These are phyloP conservation scores for Petrocephalus schoutedeni DNA, from an alignment of 2,797 vertebrate species.

Conservation along the genomic window DNA sequence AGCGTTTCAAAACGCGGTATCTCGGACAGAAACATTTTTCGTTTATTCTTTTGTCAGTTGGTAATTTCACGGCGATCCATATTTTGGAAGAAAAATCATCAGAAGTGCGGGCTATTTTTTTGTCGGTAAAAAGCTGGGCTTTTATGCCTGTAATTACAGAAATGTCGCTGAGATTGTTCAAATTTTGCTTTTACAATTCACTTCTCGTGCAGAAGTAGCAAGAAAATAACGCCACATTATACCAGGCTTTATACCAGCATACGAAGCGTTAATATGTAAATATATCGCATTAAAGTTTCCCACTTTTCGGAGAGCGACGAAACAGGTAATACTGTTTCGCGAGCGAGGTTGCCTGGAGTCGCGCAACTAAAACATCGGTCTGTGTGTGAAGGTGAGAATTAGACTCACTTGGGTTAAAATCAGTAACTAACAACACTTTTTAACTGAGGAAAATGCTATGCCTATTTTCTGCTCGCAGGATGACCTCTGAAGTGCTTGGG, in stretches of 20 bases:
- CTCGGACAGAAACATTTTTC: neutral
- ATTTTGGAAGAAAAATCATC: neutral
- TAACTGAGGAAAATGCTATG: neutral
- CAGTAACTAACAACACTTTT: neutral
- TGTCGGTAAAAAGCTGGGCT: neutral
- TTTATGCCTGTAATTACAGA: neutral
- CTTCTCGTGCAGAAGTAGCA: neutral
- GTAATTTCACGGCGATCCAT: neutral
- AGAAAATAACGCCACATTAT: neutral
- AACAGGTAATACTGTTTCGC: neutral
- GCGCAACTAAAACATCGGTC: neutral
- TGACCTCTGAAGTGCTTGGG: neutral
- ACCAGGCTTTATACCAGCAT: neutral
- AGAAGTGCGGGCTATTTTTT: neutral
- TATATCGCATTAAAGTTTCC: neutral
- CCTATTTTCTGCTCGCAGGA: neutral
- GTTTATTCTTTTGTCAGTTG: neutral
- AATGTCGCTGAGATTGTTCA: neutral
- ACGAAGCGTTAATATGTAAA: neutral
- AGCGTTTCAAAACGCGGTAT: neutral
- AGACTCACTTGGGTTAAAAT: conserved; percentile 1
- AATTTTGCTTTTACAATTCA: neutral
- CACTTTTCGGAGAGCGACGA: neutral
- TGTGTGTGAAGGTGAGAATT: neutral
- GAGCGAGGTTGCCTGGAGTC: neutral